A percentile compares a stretch with the other conserved stretches of the same genome.
phyloP scores from a whole-genome alignment of 2,113 vertebrate species.

The Hypanus sabinus region DNA sequence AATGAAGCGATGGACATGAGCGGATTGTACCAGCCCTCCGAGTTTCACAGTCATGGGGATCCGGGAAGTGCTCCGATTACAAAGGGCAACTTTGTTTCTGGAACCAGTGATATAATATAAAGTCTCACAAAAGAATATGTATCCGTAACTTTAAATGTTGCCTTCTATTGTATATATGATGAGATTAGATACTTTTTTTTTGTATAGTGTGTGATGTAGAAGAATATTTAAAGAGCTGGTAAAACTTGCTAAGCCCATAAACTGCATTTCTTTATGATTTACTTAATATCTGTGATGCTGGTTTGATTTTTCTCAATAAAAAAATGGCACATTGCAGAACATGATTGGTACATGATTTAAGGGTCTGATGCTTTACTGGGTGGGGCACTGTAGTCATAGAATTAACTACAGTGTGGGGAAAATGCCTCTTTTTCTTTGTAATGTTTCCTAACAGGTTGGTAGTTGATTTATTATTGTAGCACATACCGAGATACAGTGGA shows the following conservation, averaged over 20 bases:
- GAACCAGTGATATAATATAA: constrained; percentile 7
- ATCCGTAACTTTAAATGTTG: background rate
- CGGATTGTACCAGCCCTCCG: background rate
- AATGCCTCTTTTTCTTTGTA: too few species aligned
- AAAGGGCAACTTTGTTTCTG: background rate
- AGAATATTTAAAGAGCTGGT: constrained; percentile 9
- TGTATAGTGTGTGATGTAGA: background rate
- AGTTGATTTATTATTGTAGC: too few species aligned
- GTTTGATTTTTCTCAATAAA: constrained; percentile 24
- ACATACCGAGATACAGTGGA: too few species aligned
- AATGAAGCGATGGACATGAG: background rate
- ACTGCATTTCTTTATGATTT: background rate
- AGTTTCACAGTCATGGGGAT: background rate
- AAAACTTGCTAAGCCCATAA: background rate
- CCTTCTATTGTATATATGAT: constrained; percentile 12
- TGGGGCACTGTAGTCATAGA: background rate
- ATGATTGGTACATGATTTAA: background rate
- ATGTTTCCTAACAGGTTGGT: too few species aligned
- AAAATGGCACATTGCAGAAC: background rate
- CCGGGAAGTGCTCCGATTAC: background rate
- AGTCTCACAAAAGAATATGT: constrained; percentile 1
- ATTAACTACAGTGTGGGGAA: background rate
- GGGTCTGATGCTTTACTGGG: background rate
- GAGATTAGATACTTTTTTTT: background rate
- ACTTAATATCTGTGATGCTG: background rate